phyloP scores from a whole-genome alignment of 2,888 invertebrate genomes.

The Drosophila melanocephala region DNA sequence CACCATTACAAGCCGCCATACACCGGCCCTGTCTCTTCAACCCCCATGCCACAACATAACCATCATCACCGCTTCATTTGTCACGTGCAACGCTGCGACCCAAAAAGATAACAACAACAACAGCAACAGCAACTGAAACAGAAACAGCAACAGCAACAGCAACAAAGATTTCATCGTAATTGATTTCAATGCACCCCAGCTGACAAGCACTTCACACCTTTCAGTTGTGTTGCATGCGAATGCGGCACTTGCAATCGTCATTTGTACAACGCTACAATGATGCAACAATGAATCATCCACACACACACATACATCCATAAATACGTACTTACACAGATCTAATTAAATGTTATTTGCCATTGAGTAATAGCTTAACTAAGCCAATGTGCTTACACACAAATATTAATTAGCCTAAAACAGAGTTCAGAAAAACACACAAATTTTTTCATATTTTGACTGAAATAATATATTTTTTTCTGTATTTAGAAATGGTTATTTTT shows the following conservation, averaged over 20 bases:
- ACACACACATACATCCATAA: background rate
- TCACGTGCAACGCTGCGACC: slow-evolving; percentile 62
- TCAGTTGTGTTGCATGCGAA: slow-evolving; percentile 23
- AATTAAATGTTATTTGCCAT: background rate
- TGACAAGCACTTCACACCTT: slow-evolving; percentile 49
- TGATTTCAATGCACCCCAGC: slow-evolving; percentile 50
- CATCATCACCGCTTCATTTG: slow-evolving; percentile 49
- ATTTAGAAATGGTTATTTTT: background rate
- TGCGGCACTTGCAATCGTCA: slow-evolving; percentile 37
- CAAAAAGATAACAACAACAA: slow-evolving; percentile 59
- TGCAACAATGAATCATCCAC: background rate
- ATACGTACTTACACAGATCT: background rate
- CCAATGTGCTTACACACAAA: background rate
- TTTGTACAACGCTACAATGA: background rate
- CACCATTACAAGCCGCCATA: background rate
- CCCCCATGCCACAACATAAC: background rate
- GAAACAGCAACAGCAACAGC: background rate
- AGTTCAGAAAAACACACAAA: background rate
- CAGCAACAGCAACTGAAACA: background rate
- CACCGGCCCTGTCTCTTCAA: too few relatives aligned
- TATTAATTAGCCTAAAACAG: background rate
- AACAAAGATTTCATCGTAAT: slow-evolving; percentile 64
- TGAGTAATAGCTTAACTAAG: background rate
- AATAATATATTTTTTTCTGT: background rate
- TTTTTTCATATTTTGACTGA: background rate